phyloP scores from a whole-genome alignment of 2,888 invertebrate genomes.

The Plusia festucae region DNA sequence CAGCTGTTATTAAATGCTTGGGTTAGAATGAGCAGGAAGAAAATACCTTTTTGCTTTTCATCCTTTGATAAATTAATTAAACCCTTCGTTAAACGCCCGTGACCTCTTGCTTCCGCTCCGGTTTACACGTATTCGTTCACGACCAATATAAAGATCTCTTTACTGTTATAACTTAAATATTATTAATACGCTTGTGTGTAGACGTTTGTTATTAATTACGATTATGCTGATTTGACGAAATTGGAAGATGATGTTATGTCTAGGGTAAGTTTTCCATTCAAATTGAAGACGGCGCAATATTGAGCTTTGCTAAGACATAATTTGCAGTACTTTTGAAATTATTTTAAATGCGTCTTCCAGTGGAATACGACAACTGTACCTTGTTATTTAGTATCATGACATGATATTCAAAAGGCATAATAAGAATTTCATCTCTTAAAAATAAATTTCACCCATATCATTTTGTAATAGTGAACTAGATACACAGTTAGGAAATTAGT shows the following conservation, averaged over 20 bases:
- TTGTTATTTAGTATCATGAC: too few species aligned
- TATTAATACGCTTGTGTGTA: not conserved
- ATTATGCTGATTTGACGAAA: not conserved
- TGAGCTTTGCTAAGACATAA: not conserved
- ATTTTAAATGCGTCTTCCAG: too few species aligned
- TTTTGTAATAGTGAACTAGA: slow-evolving; percentile 29
- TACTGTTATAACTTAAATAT: not conserved
- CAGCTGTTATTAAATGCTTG: slow-evolving; percentile 30
- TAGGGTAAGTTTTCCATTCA: not conserved
- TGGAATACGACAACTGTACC: too few species aligned
- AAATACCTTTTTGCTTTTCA: slow-evolving; percentile 37
- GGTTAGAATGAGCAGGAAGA: slow-evolving; percentile 31
- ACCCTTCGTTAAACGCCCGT: slow-evolving; percentile 34
- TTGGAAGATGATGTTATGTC: not conserved
- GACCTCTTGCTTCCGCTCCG: slow-evolving; percentile 44
- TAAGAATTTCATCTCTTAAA: too few species aligned
- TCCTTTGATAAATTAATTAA: slow-evolving; percentile 47
- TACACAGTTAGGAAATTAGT: slow-evolving; percentile 22
- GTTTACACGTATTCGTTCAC: slow-evolving; percentile 27
- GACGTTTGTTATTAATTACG: not conserved
- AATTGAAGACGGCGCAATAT: not conserved
- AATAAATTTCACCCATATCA: not conserved
- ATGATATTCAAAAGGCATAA: too few species aligned
- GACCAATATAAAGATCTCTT: slow-evolving; percentile 15
- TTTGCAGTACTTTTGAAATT: too few species aligned